These are phyloP conservation scores for Mallateleia sp. DNA, from an alignment of 2,888 invertebrate species.

Conservation along the genomic window DNA sequence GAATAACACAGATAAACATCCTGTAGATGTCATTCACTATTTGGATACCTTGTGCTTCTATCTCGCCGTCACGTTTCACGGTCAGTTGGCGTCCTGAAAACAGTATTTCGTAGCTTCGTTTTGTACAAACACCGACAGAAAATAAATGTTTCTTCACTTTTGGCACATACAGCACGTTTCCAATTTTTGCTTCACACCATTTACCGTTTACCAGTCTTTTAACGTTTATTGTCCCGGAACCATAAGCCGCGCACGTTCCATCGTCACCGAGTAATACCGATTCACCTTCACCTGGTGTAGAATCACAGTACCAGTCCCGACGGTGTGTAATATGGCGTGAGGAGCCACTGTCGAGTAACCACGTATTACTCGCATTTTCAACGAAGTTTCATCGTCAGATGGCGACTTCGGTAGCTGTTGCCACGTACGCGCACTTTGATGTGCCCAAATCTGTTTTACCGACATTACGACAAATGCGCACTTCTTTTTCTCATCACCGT, in stretches of 20 bases:
- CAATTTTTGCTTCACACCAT: constrained; percentile 18
- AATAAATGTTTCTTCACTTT: constrained; percentile 47
- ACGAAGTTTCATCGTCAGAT: neutral
- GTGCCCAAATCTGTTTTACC: too few species aligned
- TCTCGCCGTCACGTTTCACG: neutral
- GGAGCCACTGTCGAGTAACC: constrained; percentile 71
- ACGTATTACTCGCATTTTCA: neutral
- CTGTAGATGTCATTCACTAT: constrained; percentile 25
- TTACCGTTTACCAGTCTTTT: constrained; percentile 17
- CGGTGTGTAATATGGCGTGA: constrained; percentile 78
- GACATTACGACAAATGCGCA: constrained; percentile 33
- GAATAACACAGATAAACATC: constrained; percentile 10
- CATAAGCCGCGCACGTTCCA: constrained; percentile 7
- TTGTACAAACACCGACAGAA: constrained; percentile 45
- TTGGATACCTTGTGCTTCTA: constrained; percentile 4
- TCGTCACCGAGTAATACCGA: constrained; percentile 68
- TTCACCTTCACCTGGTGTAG: constrained; percentile 37
- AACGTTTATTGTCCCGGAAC: constrained; percentile 32
- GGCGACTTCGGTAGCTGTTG: neutral
- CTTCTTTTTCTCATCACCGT: too few species aligned
- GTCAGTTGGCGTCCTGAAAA: neutral
- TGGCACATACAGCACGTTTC: constrained; percentile 47
- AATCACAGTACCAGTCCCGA: constrained; percentile 75
- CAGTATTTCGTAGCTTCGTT: neutral
- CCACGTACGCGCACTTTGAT: too few species aligned